These are phyloP conservation scores for Lateolabrax maculatus DNA, from an alignment of 2,797 vertebrate species.

Conservation along the genomic window DNA sequence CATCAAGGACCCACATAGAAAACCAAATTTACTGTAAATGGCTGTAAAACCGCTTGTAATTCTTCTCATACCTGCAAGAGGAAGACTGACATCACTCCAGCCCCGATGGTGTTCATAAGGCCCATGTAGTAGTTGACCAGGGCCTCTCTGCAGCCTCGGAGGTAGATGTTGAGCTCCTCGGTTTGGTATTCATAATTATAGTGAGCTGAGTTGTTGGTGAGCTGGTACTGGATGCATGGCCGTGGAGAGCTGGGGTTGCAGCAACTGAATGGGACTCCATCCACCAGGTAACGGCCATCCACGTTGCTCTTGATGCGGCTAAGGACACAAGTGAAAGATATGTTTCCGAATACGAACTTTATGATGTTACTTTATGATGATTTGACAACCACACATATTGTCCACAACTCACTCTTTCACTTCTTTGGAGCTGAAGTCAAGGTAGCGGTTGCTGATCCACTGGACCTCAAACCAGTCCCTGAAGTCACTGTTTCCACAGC, in stretches of 20 bases:
- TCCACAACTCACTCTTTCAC: conserved; percentile 86
- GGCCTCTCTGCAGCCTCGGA: conserved; percentile 87
- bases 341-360: neutral
- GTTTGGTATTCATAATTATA: conserved; percentile 88
- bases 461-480: conserved; percentile 93
- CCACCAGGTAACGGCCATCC: conserved; percentile 88
- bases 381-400: neutral
- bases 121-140: conserved; percentile 87
- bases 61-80: conserved; percentile 82
- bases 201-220: conserved; percentile 90
- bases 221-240: conserved; percentile 88
- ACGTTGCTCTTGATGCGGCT: conserved; percentile 90
- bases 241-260: conserved; percentile 89
- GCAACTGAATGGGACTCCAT: conserved; percentile 90
- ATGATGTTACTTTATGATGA: neutral
- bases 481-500: conserved; percentile 90
- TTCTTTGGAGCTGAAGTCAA: conserved; percentile 91
- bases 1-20: neutral
- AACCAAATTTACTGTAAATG: conserved; percentile 12
- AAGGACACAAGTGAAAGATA: conserved; percentile 10
- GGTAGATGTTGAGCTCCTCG: conserved; percentile 89
- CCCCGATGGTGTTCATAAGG: conserved; percentile 88
- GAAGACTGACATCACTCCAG: conserved; percentile 84
- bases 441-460: conserved; percentile 93
- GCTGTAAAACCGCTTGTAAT: neutral